Conservation (phyloP, 2,888 invertebrate species). For the Dugesia japonica region DNA sequence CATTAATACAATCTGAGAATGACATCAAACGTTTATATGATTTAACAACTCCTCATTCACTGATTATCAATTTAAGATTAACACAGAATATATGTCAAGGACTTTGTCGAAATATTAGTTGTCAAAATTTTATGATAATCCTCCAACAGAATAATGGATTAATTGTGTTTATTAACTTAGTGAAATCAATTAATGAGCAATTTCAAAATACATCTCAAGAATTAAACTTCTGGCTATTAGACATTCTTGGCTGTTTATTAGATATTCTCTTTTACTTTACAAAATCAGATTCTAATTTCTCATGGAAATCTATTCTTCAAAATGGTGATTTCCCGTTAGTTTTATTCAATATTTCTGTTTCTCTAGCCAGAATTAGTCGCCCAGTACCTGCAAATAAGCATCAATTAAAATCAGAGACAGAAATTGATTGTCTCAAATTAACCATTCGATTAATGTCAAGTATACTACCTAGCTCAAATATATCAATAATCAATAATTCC, state of each 20-base stretch:
- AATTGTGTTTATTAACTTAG: neutral
- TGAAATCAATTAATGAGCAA: neutral
- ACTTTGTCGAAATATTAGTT: neutral
- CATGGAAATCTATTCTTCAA: neutral
- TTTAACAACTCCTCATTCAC: neutral
- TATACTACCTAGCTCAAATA: neutral
- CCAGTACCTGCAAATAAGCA: neutral
- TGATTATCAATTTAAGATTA: neutral
- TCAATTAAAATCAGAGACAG: neutral
- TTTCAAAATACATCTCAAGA: constrained; percentile 20
- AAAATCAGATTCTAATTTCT: neutral
- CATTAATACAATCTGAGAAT: neutral
- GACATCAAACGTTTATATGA: neutral
- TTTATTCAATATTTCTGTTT: neutral
- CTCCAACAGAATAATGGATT: neutral
- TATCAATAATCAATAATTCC: neutral
- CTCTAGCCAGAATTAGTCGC: neutral
- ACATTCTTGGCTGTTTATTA: neutral
- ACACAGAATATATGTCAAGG: constrained; percentile 8
- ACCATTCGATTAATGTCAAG: neutral
- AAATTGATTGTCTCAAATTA: constrained; percentile 1
- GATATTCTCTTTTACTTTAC: neutral
- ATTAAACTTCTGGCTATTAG: neutral
- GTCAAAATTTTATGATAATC: neutral
- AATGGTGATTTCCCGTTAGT: neutral